A percentile compares a stretch with the other conserved stretches of the same genome.
These are phyloP conservation scores for Lucilia cuprina DNA, from an alignment of 1,140 invertebrate genomes.

Conservation along the genomic window DNA sequence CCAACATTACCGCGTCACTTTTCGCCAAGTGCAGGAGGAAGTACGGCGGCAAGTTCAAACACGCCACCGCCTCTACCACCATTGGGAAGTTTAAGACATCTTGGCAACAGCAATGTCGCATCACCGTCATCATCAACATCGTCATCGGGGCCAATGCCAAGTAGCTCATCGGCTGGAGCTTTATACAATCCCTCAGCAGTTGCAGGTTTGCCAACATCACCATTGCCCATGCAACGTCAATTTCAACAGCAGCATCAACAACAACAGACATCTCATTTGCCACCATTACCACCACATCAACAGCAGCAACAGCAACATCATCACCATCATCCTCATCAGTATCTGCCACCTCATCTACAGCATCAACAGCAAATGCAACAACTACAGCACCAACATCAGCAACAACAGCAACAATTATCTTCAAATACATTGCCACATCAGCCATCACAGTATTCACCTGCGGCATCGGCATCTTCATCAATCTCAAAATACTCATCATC, in stretches of 20 bases:
- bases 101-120: constrained; percentile 22
- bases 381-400: constrained; percentile 47
- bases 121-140: neutral
- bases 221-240: constrained; percentile 59
- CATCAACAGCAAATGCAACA: constrained; percentile 58
- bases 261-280: constrained; percentile 22
- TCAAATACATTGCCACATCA: constrained; percentile 9
- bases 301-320: constrained; percentile 38
- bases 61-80: constrained; percentile 36
- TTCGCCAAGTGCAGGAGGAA: constrained; percentile 48
- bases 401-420: constrained; percentile 32
- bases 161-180: constrained; percentile 58
- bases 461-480: constrained; percentile 49
- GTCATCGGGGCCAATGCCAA: constrained; percentile 44
- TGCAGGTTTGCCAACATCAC: constrained; percentile 58
- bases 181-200: constrained; percentile 44
- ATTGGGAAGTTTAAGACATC: constrained; percentile 22
- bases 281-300: constrained; percentile 46
- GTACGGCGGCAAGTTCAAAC: constrained; percentile 27
- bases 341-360: constrained; percentile 39
- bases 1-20: constrained; percentile 59
- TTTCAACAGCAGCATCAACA: constrained; percentile 33
- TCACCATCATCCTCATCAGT: constrained; percentile 37
- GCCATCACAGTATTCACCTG: constrained; percentile 49
- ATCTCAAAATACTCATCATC: constrained; percentile 53